Evolutionary conservation across 2,113 vertebrate species (phyloP).

Genomic region (Gymnogyps californianus): DNA sequence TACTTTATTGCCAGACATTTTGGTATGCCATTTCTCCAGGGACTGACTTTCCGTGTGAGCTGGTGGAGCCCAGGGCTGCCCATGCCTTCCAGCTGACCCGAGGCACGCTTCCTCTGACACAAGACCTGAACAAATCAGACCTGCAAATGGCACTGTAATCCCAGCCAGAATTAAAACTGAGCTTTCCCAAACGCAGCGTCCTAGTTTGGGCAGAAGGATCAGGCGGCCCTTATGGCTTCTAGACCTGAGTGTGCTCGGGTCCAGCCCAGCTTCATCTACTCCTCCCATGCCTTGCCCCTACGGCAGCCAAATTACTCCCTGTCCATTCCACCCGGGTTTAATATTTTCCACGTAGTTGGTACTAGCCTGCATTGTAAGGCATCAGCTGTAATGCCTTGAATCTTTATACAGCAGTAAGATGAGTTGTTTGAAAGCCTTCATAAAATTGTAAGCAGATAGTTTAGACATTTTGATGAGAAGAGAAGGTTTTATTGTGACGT

Average conservation of each 20-base stretch:
- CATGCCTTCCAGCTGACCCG: not conserved
- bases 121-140: not conserved
- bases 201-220: not conserved
- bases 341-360: not conserved
- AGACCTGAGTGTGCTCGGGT: not conserved
- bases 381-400: not conserved
- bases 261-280: not conserved
- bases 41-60: not conserved
- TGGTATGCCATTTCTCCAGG: not conserved
- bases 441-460: conserved; percentile 53
- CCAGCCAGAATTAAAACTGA: not conserved
- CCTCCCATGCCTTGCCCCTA: not conserved
- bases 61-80: not conserved
- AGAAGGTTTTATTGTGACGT: conserved; percentile 62
- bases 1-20: not conserved
- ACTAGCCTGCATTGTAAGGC: not conserved
- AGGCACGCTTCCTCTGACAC: not conserved
- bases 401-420: not conserved
- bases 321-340: not conserved
- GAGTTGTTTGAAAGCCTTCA: conserved; percentile 57
- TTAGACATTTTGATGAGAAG: conserved; percentile 46
- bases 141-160: not conserved
- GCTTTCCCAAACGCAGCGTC: not conserved
- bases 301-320: not conserved
- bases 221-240: not conserved